These are phyloP conservation scores for Okapia johnstoni DNA, from an alignment of 2,113 vertebrate species.

Conservation along the genomic window DNA sequence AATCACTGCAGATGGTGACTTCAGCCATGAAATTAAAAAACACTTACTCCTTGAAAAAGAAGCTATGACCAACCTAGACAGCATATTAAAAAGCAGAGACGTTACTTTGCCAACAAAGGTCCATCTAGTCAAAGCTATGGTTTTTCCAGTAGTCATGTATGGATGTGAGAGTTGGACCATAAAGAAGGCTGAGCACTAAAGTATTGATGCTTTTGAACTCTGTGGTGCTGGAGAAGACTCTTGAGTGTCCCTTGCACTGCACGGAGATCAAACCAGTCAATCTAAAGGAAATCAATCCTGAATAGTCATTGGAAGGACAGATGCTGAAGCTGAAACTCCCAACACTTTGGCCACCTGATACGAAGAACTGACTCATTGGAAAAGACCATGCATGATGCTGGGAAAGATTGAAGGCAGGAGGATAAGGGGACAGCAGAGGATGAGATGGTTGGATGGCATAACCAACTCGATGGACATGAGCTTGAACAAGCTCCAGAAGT, in stretches of 20 bases:
- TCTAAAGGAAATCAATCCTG: not conserved
- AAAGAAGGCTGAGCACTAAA: not conserved
- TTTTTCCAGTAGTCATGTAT: not conserved
- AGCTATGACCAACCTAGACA: not conserved
- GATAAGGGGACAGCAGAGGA: not conserved
- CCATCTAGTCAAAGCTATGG: not conserved
- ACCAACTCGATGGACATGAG: not conserved
- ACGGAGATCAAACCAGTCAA: not conserved
- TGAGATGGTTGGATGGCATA: not conserved
- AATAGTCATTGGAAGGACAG: not conserved
- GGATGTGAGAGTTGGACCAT: not conserved
- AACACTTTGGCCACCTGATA: not conserved
- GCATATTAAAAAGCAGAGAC: not conserved
- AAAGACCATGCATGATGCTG: not conserved
- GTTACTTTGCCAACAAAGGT: not conserved
- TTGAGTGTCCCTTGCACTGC: not conserved
- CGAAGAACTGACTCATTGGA: not conserved
- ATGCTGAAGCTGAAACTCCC: not conserved
- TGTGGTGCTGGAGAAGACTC: not conserved
- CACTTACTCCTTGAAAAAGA: not conserved
- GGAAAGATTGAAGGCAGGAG: not conserved
- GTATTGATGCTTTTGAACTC: not conserved
- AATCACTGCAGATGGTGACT: not conserved
- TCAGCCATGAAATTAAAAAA: not conserved
- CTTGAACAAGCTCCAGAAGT: not conserved